Percentiles rank a stretch among this genome's conserved stretches.
These are phyloP conservation scores for Peucedramus taeniatus DNA, from an alignment of 2,113 vertebrate genomes.

Conservation along the genomic window DNA sequence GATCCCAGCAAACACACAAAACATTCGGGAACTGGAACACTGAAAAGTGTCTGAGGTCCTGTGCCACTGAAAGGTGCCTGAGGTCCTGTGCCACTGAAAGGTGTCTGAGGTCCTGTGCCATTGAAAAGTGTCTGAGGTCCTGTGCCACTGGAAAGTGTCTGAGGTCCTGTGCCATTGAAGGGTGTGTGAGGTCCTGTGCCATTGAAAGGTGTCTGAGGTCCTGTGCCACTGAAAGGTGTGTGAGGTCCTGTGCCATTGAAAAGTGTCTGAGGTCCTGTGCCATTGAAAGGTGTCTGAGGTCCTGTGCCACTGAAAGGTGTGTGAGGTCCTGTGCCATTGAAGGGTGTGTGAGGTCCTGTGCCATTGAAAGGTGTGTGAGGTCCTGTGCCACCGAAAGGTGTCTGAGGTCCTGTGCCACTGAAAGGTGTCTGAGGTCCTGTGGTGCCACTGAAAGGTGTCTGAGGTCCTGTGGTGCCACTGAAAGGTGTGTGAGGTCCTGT, in stretches of 20 bases:
- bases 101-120: too few species aligned
- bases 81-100: too few species aligned
- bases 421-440: neutral
- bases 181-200: too few species aligned
- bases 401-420: neutral
- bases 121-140: neutral
- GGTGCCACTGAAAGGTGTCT: too few species aligned
- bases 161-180: neutral
- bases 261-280: neutral
- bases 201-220: too few species aligned
- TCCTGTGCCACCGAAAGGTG: accelerated
- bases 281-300: neutral
- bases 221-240: neutral
- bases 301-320: too few species aligned
- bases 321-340: too few species aligned
- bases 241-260: accelerated
- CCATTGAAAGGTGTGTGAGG: too few species aligned
- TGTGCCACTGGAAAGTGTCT: accelerated
- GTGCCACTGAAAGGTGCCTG: neutral
- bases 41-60: neutral
- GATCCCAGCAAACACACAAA: neutral
- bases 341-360: neutral
- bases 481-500: neutral
- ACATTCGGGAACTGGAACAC: accelerated
- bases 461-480: too few species aligned